Evolutionary conservation across 2,888 invertebrate genomes (phyloP).

Genomic region (Campoletis raptor): DNA sequence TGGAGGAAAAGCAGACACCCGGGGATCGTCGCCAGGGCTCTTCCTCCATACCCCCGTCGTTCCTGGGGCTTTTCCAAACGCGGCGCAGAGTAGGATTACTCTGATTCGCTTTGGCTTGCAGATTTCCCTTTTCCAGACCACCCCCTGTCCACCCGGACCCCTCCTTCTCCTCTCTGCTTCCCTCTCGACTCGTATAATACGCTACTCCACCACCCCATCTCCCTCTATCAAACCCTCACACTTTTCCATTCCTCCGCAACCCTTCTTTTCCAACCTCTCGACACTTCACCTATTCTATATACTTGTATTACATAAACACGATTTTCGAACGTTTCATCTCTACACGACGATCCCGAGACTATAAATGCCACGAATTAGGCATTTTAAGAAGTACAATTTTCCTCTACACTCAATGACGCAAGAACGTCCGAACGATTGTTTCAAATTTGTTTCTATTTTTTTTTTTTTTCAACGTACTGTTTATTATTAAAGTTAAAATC

Average conservation of each 20-base stretch:
- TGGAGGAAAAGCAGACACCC: conserved; percentile 66
- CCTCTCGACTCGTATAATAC: conserved; percentile 62
- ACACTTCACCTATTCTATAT: conserved; percentile 15
- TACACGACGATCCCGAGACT: background rate
- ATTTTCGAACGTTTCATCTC: background rate
- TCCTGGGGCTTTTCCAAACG: conserved; percentile 79
- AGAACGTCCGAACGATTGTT: background rate
- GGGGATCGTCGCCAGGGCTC: conserved; percentile 73
- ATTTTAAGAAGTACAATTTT: background rate
- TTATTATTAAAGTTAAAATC: background rate
- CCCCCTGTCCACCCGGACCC: conserved; percentile 6
- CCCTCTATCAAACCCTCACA: conserved; percentile 20
- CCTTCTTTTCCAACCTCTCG: conserved; percentile 19
- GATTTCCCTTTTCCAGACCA: conserved; percentile 79
- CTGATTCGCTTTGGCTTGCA: conserved; percentile 84
- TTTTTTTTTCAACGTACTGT: background rate
- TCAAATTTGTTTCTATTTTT: background rate
- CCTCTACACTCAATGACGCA: background rate
- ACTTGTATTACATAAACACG: conserved; percentile 15
- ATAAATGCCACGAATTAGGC: background rate
- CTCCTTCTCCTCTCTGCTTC: conserved; percentile 30
- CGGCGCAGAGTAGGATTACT: conserved; percentile 82
- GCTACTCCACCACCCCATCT: conserved; percentile 35
- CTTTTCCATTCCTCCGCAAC: conserved; percentile 1
- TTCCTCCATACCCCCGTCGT: conserved; percentile 69